Conservation (phyloP, 2,888 invertebrate species). For the Nephrotoma appendiculata region DNA sequence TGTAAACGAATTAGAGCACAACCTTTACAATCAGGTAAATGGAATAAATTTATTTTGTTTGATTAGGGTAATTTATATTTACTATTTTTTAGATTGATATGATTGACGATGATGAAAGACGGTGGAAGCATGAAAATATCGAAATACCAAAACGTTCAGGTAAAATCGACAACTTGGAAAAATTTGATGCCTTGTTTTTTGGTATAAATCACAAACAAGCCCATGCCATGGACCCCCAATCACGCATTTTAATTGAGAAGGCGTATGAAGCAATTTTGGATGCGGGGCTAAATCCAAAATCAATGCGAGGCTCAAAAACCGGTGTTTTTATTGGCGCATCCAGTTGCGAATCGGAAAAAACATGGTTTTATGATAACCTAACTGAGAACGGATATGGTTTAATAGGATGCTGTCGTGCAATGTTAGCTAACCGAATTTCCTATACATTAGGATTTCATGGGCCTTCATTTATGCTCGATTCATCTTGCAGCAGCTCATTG, state of each 20-base stretch:
- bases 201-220: slow-evolving; percentile 62
- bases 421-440: slow-evolving; percentile 83
- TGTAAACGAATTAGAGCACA: slow-evolving; percentile 42
- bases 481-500: slow-evolving; percentile 89
- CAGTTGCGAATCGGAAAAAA: slow-evolving; percentile 57
- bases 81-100: slow-evolving; percentile 51
- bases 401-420: slow-evolving; percentile 65
- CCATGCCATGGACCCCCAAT: slow-evolving; percentile 64
- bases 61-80: too few relatives aligned
- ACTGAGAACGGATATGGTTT: slow-evolving; percentile 35
- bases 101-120: slow-evolving; percentile 61
- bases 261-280: too few relatives aligned
- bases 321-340: slow-evolving; percentile 63
- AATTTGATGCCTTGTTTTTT: slow-evolving; percentile 65
- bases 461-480: slow-evolving; percentile 78
- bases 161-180: slow-evolving; percentile 50
- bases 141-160: slow-evolving; percentile 63
- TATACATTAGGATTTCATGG: slow-evolving; percentile 79
- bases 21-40: slow-evolving; percentile 42
- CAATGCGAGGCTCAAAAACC: slow-evolving; percentile 47
- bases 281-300: slow-evolving; percentile 51
- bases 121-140: slow-evolving; percentile 59
- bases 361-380: slow-evolving; percentile 51
- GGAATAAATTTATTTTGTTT: slow-evolving; percentile 16
- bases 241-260: slow-evolving; percentile 41